Evolutionary conservation across 92 coral and sea anemone genomes (phyloP).

Genomic region (Epizoanthus ramosus): DNA sequence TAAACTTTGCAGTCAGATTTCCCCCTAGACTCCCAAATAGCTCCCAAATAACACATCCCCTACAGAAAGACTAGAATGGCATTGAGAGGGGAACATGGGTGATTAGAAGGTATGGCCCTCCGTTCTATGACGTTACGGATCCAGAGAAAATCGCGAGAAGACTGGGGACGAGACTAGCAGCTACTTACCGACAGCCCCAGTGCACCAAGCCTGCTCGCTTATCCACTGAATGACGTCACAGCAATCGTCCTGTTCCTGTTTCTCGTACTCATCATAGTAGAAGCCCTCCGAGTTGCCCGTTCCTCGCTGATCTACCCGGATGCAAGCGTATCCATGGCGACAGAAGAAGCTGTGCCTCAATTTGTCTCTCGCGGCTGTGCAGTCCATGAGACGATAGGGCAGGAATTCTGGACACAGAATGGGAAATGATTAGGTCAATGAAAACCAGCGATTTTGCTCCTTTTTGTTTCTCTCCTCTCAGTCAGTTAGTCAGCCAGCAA

Average conservation of each 20-base stretch:
- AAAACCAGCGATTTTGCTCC: background rate
- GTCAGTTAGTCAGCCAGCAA: no score
- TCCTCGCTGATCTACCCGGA: constrained; percentile 89
- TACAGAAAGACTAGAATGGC: no score
- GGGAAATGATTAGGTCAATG: background rate
- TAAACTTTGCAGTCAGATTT: no score
- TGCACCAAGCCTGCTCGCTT: constrained; percentile 72
- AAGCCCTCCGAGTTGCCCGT: constrained; percentile 82
- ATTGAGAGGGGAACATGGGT: no score
- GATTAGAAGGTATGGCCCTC: no score
- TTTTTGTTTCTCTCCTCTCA: background rate
- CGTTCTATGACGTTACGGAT: no score
- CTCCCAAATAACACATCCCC: no score
- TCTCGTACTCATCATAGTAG: constrained; percentile 73
- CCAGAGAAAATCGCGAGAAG: background rate
- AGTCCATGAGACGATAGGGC: constrained; percentile 79
- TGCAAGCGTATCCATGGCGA: constrained; percentile 77
- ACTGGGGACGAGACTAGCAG: background rate
- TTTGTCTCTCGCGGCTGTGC: constrained; percentile 66
- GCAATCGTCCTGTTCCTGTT: constrained; percentile 83
- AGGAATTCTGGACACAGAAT: constrained; percentile 56
- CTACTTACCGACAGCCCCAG: constrained; percentile 73
- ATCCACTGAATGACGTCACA: constrained; percentile 86
- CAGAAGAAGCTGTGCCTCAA: constrained; percentile 63
- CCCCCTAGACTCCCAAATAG: no score